phyloP scores from a whole-genome alignment of 2,113 vertebrate species.

The Caretta caretta region DNA sequence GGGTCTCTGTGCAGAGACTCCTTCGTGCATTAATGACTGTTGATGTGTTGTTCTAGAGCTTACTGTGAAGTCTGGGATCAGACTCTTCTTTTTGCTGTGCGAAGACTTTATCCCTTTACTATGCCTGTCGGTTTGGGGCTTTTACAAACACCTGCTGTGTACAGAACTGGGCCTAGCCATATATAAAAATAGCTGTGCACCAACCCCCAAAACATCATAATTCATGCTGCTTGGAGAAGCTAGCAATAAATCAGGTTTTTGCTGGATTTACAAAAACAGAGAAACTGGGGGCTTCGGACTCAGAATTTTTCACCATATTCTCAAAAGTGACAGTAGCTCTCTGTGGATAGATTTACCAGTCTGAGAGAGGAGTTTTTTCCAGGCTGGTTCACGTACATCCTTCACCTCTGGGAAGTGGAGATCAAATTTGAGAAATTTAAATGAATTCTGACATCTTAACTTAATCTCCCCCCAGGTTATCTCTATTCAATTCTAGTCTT shows the following conservation, averaged over 20 bases:
- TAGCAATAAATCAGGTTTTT: constrained; percentile 35
- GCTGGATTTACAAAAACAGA: constrained; percentile 30
- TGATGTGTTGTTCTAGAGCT: neutral
- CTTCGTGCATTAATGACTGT: neutral
- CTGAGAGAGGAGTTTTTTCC: neutral
- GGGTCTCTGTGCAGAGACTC: neutral
- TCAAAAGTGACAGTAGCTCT: neutral
- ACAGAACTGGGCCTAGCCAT: constrained; percentile 63
- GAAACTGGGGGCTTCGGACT: neutral
- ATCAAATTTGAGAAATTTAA: neutral
- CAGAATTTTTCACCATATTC: neutral
- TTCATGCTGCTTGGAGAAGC: constrained; percentile 46
- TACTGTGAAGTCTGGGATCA: neutral
- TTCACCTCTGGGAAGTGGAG: neutral
- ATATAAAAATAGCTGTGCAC: constrained; percentile 43
- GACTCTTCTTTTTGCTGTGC: constrained; percentile 1
- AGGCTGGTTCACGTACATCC: fast-evolving
- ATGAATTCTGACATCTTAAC: neutral
- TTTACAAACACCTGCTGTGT: constrained; percentile 56
- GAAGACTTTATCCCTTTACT: constrained; percentile 52
- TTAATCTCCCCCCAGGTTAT: neutral
- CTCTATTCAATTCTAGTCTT: neutral
- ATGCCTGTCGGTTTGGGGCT: constrained; percentile 32
- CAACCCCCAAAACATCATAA: constrained; percentile 14
- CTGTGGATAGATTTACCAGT: neutral